Percentiles rank a stretch among this genome's conserved stretches.
phyloP scores from a whole-genome alignment of 2,888 invertebrate species.

The Notodonta ziczac region DNA sequence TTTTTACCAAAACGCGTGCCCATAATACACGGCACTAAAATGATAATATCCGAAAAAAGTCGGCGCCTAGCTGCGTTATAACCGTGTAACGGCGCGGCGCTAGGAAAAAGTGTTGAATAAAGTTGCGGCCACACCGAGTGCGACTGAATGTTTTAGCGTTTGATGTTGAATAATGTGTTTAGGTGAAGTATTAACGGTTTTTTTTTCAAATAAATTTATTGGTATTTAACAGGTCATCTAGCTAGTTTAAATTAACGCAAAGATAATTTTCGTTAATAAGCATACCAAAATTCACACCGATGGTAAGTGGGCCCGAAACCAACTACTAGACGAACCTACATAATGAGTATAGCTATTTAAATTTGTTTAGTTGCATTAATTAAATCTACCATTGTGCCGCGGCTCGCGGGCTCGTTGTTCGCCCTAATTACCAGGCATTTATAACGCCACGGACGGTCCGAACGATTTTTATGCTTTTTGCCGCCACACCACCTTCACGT shows the following conservation, averaged over 20 bases:
- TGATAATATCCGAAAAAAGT: conserved; percentile 78
- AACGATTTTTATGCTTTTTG: conserved; percentile 74
- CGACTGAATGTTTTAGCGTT: conserved; percentile 22
- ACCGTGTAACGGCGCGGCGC: conserved; percentile 59
- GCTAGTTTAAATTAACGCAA: no score
- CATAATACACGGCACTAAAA: conserved; percentile 74
- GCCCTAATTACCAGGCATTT: conserved; percentile 79
- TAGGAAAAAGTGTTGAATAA: conserved; percentile 64
- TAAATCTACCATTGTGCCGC: conserved; percentile 41
- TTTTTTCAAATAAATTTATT: no score
- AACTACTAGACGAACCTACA: no score
- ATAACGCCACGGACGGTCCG: conserved; percentile 71
- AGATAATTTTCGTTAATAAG: no score
- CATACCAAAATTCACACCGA: no score
- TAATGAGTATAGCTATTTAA: neutral
- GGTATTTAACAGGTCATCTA: no score
- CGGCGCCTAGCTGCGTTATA: conserved; percentile 59
- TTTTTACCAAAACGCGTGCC: conserved; percentile 57
- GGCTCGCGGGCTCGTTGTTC: conserved; percentile 50
- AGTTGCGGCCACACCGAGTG: conserved; percentile 42
- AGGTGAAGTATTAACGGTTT: neutral
- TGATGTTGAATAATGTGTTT: conserved; percentile 24
- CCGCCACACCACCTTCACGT: conserved; percentile 52
- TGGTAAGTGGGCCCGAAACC: no score
- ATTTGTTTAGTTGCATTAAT: neutral